Evolutionary conservation across 2,888 invertebrate genomes (phyloP).

Genomic region (Drosophila fungiperda): DNA sequence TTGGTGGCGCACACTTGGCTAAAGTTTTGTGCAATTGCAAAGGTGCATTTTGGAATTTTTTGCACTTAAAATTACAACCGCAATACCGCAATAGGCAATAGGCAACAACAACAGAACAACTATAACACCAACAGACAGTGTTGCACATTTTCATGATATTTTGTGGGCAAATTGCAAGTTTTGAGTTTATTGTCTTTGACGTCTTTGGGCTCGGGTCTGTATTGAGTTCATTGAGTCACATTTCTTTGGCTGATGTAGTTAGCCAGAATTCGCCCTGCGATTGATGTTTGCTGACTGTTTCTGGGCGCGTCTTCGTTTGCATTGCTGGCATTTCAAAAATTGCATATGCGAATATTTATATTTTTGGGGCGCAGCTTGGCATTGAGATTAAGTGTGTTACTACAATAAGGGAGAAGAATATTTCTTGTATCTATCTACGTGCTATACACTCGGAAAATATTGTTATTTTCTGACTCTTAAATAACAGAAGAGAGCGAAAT

Average conservation of each 20-base stretch:
- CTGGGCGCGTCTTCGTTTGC: slow-evolving; percentile 71
- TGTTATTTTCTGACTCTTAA: neutral
- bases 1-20: slow-evolving; percentile 58
- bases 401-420: slow-evolving; percentile 1
- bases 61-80: slow-evolving; percentile 50
- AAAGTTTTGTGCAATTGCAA: slow-evolving; percentile 65
- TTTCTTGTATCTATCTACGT: neutral
- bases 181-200: slow-evolving; percentile 59
- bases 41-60: slow-evolving; percentile 67
- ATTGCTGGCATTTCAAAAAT: slow-evolving; percentile 65
- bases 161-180: slow-evolving; percentile 50
- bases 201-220: slow-evolving; percentile 36
- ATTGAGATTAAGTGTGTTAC: slow-evolving; percentile 14
- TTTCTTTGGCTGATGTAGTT: slow-evolving; percentile 56
- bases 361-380: slow-evolving; percentile 56
- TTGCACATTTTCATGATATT: slow-evolving; percentile 52
- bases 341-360: slow-evolving; percentile 44
- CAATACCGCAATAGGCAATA: slow-evolving; percentile 20
- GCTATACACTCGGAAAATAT: neutral
- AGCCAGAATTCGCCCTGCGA: slow-evolving; percentile 41
- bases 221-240: slow-evolving; percentile 52
- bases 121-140: slow-evolving; percentile 45
- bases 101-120: slow-evolving; percentile 27
- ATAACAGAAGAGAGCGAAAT: neutral
- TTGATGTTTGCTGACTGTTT: slow-evolving; percentile 61